Evolutionary conservation across 2,797 vertebrate species (phyloP), one percentile per base, ranked within the genome.

Genomic region (Tapera naevia): DNA sequence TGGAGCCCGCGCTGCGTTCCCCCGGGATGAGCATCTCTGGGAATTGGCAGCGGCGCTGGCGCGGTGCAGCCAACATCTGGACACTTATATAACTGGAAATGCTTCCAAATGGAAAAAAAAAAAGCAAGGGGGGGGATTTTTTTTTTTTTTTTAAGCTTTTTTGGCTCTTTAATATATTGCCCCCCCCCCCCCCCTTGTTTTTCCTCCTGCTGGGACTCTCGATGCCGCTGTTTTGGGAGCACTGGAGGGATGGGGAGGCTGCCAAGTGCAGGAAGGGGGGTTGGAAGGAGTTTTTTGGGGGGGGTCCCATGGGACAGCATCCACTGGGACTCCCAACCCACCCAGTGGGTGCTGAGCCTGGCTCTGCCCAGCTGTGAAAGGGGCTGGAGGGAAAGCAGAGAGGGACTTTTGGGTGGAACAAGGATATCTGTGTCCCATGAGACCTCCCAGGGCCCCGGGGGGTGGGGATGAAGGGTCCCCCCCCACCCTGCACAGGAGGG

Each of bases 21-120:
- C 72, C 48, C 45, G 76, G 82, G 80, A 83, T 33, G 74, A 96
- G 84, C 94, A 94, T 93, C 94, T 58, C 88, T 90, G 93, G 78
- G 81, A 93, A 92, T 91, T 95, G 95, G 93, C 89, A 91, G 90
- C 24, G 65, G 86, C 17, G 43, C 79, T 94, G 90, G 92, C 86
- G 80, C 69, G 54, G 50, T 83, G 71, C 74, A 56, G 82, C 85
- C 88, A 91, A 95, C 86, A 94, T 95, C 93, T 94, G 94, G 94
- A 76, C 85, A 88, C 79, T 85, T 92, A 94, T 89, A 90, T 92
- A 93, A 94, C 94, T 89, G 74, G 72, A 92, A 91, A 86, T 11
- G 78, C 60, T 93, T 89, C 93, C 89, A 51, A 54, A 35, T 72
- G 75, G 50, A 66, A 66, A 67, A 67, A 67, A 50, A 56, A 41